A percentile compares a stretch with the other conserved stretches of the same genome.
Evolutionary conservation across 2,888 invertebrate species (phyloP).

Genomic region (Panzeria rudis): DNA sequence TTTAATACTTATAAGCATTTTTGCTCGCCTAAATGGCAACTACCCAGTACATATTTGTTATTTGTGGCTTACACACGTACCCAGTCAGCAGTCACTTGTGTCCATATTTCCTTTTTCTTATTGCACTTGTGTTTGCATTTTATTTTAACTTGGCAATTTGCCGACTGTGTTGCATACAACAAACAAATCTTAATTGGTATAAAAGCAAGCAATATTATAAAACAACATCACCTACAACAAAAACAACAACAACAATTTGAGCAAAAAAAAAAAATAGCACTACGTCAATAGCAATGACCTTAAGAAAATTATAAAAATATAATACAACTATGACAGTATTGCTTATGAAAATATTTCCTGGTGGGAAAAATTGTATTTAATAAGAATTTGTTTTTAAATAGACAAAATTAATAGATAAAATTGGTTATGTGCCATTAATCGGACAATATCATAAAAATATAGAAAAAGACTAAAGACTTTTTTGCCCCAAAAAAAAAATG

Average conservation of each 20-base stretch:
- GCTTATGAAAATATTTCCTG: constrained; percentile 53
- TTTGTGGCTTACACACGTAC: constrained; percentile 31
- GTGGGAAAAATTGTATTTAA: constrained; percentile 45
- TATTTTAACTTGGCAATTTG: constrained; percentile 64
- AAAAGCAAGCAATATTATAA: constrained; percentile 28
- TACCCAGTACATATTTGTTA: constrained; percentile 28
- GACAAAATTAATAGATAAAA: constrained; percentile 11
- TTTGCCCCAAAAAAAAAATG: neutral
- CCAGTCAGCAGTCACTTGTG: constrained; percentile 5
- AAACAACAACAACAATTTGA: neutral
- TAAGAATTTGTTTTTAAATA: too few relatives aligned
- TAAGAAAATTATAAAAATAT: constrained; percentile 62
- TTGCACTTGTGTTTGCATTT: constrained; percentile 16
- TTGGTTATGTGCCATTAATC: constrained; percentile 3
- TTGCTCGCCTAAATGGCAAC: neutral
- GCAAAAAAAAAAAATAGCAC: constrained; percentile 23
- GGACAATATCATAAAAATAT: neutral
- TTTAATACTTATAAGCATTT: constrained; percentile 2
- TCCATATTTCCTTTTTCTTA: neutral
- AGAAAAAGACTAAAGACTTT: neutral
- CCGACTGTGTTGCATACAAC: constrained; percentile 69
- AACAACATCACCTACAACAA: constrained; percentile 21
- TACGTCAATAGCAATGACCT: constrained; percentile 73
- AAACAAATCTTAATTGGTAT: constrained; percentile 39
- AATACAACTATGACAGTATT: constrained; percentile 2